Base-by-base conservation (phyloP, 1,140 invertebrate species). In the Bombus soroeensis region DNA sequence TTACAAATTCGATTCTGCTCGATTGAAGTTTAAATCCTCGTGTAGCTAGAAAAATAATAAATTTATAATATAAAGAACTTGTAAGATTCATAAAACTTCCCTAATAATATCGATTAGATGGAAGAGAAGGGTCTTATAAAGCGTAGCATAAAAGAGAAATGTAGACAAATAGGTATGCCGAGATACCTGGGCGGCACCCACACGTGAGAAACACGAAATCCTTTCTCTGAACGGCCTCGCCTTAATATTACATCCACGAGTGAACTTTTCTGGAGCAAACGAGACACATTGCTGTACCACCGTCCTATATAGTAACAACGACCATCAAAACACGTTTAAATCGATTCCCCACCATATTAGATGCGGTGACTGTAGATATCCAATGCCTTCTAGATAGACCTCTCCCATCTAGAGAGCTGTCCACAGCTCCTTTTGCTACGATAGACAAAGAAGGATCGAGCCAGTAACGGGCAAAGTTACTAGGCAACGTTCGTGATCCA, bases 131-230 rank as follows among this genome's bases (percentile, higher is more conserved):
- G 57, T 28, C 57, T 59, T 32, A 25, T 39, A 47, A 72, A 68
- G 43, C 32, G 57, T 22, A 59, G 22, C 0, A 28, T 59, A 28
- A 59, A 28, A 59, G 57, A 22, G n/a, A 78, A 88, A 70, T 62
- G 81, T 70, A 77, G 59, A 81, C 53, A 47, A 71, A 71, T 22
- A 80, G 39, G 32, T 79, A n/a, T 59, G 39, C 57, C 32, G 6
- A 39, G 66, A 78, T 81, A 81, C 47, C 74, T 78, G 53, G 59
- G 70, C 57, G 62, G 28, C 71, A 53, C 70, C 70, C 77, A 59
- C 74, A 87, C 88, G 84, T 87, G 88, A 71, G 88, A 89, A 89
- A 89, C n/a, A 41, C 87, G 25, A 84, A 89, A 87, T 90, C 89
- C 88, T 90, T 90, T 90, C 88, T 89, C 88, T 68, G 66, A 82